phyloP scores from a whole-genome alignment of 2,113 vertebrate species.

The Trematocara marginatum region DNA sequence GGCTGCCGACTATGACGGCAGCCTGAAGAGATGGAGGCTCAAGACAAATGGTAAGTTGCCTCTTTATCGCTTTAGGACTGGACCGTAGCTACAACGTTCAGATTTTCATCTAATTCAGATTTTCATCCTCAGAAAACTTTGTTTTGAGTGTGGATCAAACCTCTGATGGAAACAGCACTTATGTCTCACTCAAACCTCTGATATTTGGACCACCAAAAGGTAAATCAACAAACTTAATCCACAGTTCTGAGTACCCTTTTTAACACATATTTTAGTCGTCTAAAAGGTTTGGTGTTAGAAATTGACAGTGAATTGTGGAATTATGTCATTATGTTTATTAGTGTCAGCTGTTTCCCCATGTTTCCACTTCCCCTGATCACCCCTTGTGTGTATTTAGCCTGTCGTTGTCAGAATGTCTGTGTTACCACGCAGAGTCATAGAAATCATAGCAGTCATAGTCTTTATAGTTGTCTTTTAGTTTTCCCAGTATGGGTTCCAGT shows the following conservation, averaged over 20 bases:
- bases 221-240: not conserved
- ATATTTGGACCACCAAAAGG: not conserved
- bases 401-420: not conserved
- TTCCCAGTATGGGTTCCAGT: not conserved
- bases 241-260: not conserved
- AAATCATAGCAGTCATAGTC: not conserved
- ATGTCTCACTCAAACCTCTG: not conserved
- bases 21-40: not conserved
- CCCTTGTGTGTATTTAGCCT: not conserved
- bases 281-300: not conserved
- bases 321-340: not conserved
- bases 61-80: fast-evolving
- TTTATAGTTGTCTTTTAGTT: not conserved
- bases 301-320: not conserved
- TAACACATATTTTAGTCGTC: not conserved
- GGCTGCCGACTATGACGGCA: fast-evolving
- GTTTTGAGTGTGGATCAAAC: not conserved
- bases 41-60: not conserved
- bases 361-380: fast-evolving
- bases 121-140: not conserved
- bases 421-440: not conserved
- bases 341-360: not conserved
- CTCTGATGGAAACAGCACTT: not conserved
- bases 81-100: fast-evolving
- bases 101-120: not conserved